phyloP scores from a whole-genome alignment of 1,140 invertebrate species.

The Calliopsis andreniformis region DNA sequence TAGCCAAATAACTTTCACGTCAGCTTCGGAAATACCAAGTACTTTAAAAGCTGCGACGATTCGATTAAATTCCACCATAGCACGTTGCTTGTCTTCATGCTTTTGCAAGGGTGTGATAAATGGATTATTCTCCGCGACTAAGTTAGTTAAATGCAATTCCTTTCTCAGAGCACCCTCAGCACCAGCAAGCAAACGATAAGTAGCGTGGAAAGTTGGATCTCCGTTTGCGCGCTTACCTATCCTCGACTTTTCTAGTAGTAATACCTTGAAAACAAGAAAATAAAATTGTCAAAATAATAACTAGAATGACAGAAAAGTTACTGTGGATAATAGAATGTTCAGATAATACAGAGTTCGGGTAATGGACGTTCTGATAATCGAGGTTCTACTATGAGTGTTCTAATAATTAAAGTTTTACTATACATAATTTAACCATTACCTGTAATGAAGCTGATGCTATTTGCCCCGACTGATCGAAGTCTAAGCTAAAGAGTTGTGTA shows the following conservation, averaged over 20 bases:
- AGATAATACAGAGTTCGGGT: too few species aligned
- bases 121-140: constrained; percentile 88
- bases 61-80: constrained; percentile 89
- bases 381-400: too few species aligned
- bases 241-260: constrained; percentile 89
- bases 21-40: constrained; percentile 88
- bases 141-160: constrained; percentile 90
- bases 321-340: too few species aligned
- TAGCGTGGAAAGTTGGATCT: constrained; percentile 91
- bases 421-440: constrained; percentile 80
- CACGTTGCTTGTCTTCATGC: constrained; percentile 90
- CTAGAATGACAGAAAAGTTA: not conserved
- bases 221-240: constrained; percentile 86
- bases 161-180: constrained; percentile 89
- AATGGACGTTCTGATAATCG: too few species aligned
- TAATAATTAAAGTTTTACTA: too few species aligned
- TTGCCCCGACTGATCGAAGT: constrained; percentile 95
- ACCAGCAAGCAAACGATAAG: constrained; percentile 92
- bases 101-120: constrained; percentile 91
- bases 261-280: constrained; percentile 79
- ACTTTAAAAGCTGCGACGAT: constrained; percentile 88
- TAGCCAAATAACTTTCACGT: constrained; percentile 92
- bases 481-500: constrained; percentile 93
- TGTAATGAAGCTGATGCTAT: constrained; percentile 94
- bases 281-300: not conserved